Conservation (phyloP, 92 coral and sea anemone species). For the Phymanthus crucifer region DNA sequence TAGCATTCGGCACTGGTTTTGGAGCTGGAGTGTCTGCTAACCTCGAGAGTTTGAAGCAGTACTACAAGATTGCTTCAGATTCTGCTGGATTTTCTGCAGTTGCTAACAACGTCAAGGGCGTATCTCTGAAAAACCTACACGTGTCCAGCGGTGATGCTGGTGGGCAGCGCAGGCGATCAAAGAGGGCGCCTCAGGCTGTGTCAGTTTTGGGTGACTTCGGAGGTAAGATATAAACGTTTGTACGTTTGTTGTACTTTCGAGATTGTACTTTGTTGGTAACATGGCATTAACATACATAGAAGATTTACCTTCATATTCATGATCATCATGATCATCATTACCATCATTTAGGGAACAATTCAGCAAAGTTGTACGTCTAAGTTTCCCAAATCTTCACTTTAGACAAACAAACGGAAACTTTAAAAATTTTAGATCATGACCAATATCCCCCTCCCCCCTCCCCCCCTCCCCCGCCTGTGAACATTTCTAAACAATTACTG, state of each 20-base stretch:
- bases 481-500: background rate
- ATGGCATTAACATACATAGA: no score
- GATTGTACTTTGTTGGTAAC: no score
- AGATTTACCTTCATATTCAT: no score
- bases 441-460: no score
- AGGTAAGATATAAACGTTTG: slow-evolving; percentile 48
- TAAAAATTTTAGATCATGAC: no score
- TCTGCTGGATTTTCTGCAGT: slow-evolving; percentile 22
- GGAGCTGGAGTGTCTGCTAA: background rate
- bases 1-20: slow-evolving; percentile 17
- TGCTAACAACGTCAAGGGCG: slow-evolving; percentile 25
- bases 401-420: no score
- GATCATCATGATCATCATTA: no score
- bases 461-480: no score
- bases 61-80: slow-evolving; percentile 18
- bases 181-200: slow-evolving; percentile 16
- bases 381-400: no score
- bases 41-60: slow-evolving; percentile 13
- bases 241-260: no score
- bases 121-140: slow-evolving; percentile 20
- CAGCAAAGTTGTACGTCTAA: no score
- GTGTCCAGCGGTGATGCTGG: slow-evolving; percentile 21
- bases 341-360: no score
- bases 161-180: slow-evolving; percentile 15
- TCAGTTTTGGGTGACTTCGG: slow-evolving; percentile 82